Conservation (phyloP, 2,888 invertebrate species). For the Crepidodera aurea region DNA sequence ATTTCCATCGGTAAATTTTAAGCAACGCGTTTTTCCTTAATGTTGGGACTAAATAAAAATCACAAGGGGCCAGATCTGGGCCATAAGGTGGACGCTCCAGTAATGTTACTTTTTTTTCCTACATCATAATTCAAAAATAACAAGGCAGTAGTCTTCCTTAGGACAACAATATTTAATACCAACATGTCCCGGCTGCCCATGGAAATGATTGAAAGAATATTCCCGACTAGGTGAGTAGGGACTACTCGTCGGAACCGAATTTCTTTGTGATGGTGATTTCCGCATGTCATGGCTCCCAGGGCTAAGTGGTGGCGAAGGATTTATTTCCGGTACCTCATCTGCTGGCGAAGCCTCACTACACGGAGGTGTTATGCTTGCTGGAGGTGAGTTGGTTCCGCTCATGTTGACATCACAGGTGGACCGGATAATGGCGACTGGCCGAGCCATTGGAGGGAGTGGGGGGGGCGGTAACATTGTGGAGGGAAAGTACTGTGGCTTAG, state of each 20-base stretch:
- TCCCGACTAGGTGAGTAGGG: conserved; percentile 59
- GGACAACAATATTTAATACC: conserved; percentile 59
- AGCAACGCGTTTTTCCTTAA: too few species aligned
- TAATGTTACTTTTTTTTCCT: too few species aligned
- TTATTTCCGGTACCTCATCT: conserved; percentile 57
- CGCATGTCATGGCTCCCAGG: conserved; percentile 58
- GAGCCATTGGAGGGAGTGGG: conserved; percentile 93
- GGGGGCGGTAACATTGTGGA: conserved; percentile 95
- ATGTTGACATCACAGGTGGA: conserved; percentile 76
- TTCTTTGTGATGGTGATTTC: conserved; percentile 59
- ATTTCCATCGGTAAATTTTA: too few species aligned
- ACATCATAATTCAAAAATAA: too few species aligned
- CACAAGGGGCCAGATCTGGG: too few species aligned
- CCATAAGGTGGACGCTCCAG: too few species aligned
- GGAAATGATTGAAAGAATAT: conserved; percentile 92
- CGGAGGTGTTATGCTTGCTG: conserved; percentile 69
- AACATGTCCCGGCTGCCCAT: conserved; percentile 87
- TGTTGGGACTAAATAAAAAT: too few species aligned
- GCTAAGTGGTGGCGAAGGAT: conserved; percentile 61
- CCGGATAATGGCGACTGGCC: conserved; percentile 94
- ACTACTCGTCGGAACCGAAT: conserved; percentile 52
- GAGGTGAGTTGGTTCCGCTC: conserved; percentile 70
- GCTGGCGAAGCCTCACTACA: conserved; percentile 59
- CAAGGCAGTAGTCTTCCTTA: conserved; percentile 41
- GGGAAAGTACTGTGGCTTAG: conserved; percentile 85